Evolutionary conservation across 1,140 invertebrate genomes (phyloP).

Genomic region (Anastrepha obliqua): DNA sequence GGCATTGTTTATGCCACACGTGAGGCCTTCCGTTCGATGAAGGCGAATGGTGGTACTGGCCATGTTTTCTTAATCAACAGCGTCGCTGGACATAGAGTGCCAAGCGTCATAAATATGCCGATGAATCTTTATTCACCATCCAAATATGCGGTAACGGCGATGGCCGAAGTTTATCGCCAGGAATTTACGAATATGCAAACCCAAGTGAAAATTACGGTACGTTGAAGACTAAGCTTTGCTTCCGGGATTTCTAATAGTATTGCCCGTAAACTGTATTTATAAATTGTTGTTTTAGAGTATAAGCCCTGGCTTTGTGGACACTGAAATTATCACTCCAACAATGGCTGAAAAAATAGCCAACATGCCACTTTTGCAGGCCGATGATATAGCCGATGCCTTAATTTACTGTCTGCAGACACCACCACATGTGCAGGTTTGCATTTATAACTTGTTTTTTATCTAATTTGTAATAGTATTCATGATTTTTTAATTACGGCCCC

Average conservation of each 20-base stretch:
- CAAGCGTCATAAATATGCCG: not conserved
- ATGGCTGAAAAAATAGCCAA: constrained; percentile 56
- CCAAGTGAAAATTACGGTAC: constrained; percentile 82
- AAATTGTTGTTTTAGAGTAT: constrained; percentile 75
- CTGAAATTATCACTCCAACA: constrained; percentile 75
- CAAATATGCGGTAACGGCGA: constrained; percentile 82
- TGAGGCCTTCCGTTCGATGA: constrained; percentile 78
- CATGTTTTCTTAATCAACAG: constrained; percentile 73
- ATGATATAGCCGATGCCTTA: constrained; percentile 77
- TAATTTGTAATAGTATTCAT: too few relatives aligned
- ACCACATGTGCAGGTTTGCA: constrained; percentile 60
- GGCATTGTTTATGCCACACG: constrained; percentile 76
- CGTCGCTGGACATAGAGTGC: constrained; percentile 74
- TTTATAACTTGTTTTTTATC: not conserved
- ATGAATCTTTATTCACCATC: constrained; percentile 76
- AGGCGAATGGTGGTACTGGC: constrained; percentile 77
- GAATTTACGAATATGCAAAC: constrained; percentile 79
- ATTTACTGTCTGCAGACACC: constrained; percentile 75
- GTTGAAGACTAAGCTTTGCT: not conserved
- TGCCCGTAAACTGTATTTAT: not conserved
- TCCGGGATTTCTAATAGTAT: not conserved
- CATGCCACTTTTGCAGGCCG: constrained; percentile 65
- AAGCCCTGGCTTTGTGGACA: constrained; percentile 78
- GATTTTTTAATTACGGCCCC: too few relatives aligned
- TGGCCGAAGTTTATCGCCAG: constrained; percentile 79